Base-by-base conservation (phyloP, 2,113 vertebrate genomes). In the Gallinago undulata region DNA sequence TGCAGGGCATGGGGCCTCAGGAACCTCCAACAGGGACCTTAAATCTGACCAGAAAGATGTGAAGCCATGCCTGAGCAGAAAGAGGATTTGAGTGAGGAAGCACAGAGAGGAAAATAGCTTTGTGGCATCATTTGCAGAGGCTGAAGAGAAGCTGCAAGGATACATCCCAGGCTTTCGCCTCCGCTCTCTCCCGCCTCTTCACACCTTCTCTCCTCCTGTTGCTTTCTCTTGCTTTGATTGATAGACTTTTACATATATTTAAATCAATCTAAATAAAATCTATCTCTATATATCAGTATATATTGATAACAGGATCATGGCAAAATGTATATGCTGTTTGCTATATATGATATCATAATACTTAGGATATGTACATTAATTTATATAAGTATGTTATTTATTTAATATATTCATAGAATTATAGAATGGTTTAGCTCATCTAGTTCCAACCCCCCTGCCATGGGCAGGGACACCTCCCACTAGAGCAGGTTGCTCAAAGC, bases 181-280 rank as follows among this genome's bases (percentile, higher is more conserved):
- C 6, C 10, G 19, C 19, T 59, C 7, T 62, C 51, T 91, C 41
- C 35, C 41, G 37, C 13, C 8, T 68, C 31, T 79, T 81, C 64
- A 41, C 28, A n/a, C 6, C 7, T 73, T 66, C 80, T 37, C 13
- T 73, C 27, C n/a, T 57, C 17, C 15, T 30, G 41, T 78, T 92
- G 51, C 21, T 94, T 96, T 94, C 67, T 33, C 70, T 94, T 94
- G 27, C 19, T 88, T 96, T 77, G 13, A 60, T 87, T 47, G 37
- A 50, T 70, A 68, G 23, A 57, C 5, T 45, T 67, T 55, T 47
- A 53, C 15, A 14, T 78, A 31, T 21, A 24, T 82, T 79, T 70
- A 50, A 79, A 75, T 45, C 7, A 63, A 55, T 51, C 31, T 30
- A 22, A 59, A 90, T 45, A 7, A 80, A 92, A 45, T 11, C 19